A percentile compares a stretch with the other conserved stretches of the same genome.
Conservation (phyloP, 2,113 vertebrate species). For the Cebus imitator region DNA sequence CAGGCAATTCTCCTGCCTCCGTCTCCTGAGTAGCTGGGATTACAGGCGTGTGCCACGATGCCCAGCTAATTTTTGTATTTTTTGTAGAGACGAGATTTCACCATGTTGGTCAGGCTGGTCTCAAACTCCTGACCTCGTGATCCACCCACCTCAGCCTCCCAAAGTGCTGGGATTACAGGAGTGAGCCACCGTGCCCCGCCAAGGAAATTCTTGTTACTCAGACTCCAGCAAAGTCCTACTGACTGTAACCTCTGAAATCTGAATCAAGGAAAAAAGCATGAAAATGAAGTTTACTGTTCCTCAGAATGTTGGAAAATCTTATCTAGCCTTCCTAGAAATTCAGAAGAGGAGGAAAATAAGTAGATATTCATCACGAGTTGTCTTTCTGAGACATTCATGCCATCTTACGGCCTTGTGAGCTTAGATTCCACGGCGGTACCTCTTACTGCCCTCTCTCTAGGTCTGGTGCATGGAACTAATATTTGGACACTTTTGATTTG, state of each 20-base stretch:
- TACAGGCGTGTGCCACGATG: no score
- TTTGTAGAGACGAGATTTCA: no score
- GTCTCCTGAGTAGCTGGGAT: no score
- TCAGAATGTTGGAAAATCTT: background rate
- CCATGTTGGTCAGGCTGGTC: no score
- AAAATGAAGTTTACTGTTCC: background rate
- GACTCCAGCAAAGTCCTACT: background rate
- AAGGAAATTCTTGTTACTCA: background rate
- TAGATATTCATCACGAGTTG: background rate
- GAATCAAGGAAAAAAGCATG: background rate
- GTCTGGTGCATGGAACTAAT: no score
- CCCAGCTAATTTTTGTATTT: no score
- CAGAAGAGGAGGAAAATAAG: background rate
- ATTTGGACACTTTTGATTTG: background rate
- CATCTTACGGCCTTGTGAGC: background rate
- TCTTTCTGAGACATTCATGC: background rate
- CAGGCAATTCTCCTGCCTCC: no score
- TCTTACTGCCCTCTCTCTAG: background rate
- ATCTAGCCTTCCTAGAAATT: background rate
- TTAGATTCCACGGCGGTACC: background rate
- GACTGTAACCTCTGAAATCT: background rate
- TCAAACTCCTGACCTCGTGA: no score
- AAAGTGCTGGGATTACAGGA: no score
- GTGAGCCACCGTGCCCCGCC: no score
- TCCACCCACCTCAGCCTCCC: no score